Percentiles rank a stretch among this genome's conserved stretches.
Evolutionary conservation across 2,113 vertebrate genomes (phyloP).

Genomic region (Coryphaenoides rupestris): DNA sequence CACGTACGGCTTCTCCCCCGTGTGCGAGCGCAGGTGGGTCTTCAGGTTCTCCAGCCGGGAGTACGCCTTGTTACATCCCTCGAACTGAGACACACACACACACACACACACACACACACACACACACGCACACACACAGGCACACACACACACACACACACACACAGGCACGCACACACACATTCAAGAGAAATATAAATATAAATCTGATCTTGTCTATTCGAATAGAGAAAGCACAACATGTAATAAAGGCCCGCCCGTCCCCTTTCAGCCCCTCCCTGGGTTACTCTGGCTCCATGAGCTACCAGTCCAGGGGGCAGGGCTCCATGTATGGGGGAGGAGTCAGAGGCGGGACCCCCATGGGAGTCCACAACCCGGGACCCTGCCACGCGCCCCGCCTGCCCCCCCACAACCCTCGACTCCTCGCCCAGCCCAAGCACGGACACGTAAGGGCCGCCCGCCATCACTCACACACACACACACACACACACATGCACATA

Average conservation of each 20-base stretch:
- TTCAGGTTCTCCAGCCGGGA: slow-evolving; percentile 97
- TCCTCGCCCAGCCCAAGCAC: slow-evolving; percentile 75
- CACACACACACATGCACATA: slow-evolving; percentile 1
- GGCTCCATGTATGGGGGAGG: slow-evolving; percentile 75
- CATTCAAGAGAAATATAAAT: too few relatives aligned
- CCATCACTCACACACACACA: neutral
- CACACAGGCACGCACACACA: slow-evolving; percentile 5
- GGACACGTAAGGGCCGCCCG: slow-evolving; percentile 78
- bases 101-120: slow-evolving; percentile 10
- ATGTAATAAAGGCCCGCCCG: neutral
- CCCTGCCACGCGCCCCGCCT: slow-evolving; percentile 69
- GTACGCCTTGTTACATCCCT: slow-evolving; percentile 97
- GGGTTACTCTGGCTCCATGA: slow-evolving; percentile 82
- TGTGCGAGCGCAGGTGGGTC: slow-evolving; percentile 93
- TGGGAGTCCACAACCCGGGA: slow-evolving; percentile 77
- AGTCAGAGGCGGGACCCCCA: slow-evolving; percentile 36
- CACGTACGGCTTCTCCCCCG: slow-evolving; percentile 94
- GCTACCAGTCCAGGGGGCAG: slow-evolving; percentile 80
- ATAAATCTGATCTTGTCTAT: too few relatives aligned
- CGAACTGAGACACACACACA: slow-evolving; percentile 77
- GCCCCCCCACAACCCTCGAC: slow-evolving; percentile 71
- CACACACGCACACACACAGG: slow-evolving; percentile 14
- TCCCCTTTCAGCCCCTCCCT: slow-evolving; percentile 79
- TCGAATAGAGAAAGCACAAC: neutral
- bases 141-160: slow-evolving; percentile 15